Percentiles rank a stretch among this genome's conserved stretches.
Conservation (phyloP, 2,797 vertebrate genomes). For the Coracias cyanogaster region DNA sequence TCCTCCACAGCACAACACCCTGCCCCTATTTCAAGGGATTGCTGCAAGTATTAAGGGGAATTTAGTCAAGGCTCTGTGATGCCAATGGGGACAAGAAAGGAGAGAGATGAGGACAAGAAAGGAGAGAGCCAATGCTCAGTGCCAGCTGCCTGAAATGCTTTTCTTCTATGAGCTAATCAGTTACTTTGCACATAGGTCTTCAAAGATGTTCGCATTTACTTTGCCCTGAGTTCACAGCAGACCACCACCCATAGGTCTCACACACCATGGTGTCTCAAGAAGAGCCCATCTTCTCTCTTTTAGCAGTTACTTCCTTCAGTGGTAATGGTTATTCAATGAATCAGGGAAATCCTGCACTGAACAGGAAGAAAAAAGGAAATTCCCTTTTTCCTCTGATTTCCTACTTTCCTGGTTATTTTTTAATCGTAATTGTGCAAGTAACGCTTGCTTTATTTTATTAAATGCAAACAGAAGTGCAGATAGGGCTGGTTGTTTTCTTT, state of each 20-base stretch:
- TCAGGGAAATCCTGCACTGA: not conserved
- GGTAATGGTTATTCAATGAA: not conserved
- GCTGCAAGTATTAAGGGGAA: not conserved
- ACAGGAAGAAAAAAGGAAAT: not conserved
- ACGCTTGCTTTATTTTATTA: constrained; percentile 2
- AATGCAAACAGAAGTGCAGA: constrained; percentile 27
- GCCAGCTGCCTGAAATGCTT: not conserved
- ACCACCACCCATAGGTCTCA: not conserved
- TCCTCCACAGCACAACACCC: not conserved
- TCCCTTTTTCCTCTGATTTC: not conserved
- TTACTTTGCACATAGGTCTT: not conserved
- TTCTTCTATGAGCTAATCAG: not conserved
- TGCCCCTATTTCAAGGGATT: not conserved
- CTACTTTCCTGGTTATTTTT: not conserved
- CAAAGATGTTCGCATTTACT: not conserved
- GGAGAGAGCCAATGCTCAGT: not conserved
- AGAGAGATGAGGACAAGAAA: not conserved
- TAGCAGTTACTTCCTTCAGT: not conserved
- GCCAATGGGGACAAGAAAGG: not conserved
- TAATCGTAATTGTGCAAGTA: not conserved
- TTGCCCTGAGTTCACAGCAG: not conserved
- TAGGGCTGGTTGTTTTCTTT: constrained; percentile 12
- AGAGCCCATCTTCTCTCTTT: not conserved
- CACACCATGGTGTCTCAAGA: not conserved
- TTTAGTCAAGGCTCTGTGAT: not conserved